A percentile compares a stretch with the other conserved stretches of the same genome.
These are phyloP conservation scores for Oryzias curvinotus DNA, from an alignment of 2,113 vertebrate genomes.

Conservation along the genomic window DNA sequence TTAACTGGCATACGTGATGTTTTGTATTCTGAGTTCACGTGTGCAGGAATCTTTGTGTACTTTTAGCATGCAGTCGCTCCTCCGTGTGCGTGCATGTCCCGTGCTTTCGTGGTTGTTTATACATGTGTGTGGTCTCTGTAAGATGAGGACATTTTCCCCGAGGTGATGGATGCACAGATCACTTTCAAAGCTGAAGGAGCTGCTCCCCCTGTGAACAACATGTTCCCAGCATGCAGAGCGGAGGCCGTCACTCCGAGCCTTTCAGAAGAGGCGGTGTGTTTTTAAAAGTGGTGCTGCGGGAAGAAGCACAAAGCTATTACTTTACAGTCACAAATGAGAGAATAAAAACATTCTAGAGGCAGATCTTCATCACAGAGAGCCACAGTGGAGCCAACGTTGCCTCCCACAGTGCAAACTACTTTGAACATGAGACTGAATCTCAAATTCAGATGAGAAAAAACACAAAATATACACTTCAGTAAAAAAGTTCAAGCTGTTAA, in stretches of 20 bases:
- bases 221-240: slow-evolving; percentile 30
- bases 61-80: not conserved
- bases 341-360: slow-evolving; percentile 1
- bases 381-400: not conserved
- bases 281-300: slow-evolving; percentile 8
- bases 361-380: not conserved
- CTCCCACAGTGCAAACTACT: not conserved
- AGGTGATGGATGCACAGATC: slow-evolving; percentile 46
- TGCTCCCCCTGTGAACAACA: slow-evolving; percentile 15
- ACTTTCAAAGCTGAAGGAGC: slow-evolving; percentile 41
- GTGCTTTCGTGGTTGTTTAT: slow-evolving; percentile 12
- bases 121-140: slow-evolving; percentile 53
- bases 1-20: not conserved
- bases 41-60: not conserved
- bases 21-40: not conserved
- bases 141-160: slow-evolving; percentile 30
- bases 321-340: slow-evolving; percentile 4
- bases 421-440: not conserved
- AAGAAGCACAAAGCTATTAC: not conserved
- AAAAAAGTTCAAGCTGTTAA: too few relatives aligned
- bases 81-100: slow-evolving; percentile 5
- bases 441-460: not conserved
- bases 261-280: slow-evolving; percentile 9
- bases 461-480: not conserved
- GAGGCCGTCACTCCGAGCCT: slow-evolving; percentile 9